These are phyloP conservation scores for Chelidonichthys spinosus DNA, from an alignment of 2,797 vertebrate genomes.

Conservation along the genomic window DNA sequence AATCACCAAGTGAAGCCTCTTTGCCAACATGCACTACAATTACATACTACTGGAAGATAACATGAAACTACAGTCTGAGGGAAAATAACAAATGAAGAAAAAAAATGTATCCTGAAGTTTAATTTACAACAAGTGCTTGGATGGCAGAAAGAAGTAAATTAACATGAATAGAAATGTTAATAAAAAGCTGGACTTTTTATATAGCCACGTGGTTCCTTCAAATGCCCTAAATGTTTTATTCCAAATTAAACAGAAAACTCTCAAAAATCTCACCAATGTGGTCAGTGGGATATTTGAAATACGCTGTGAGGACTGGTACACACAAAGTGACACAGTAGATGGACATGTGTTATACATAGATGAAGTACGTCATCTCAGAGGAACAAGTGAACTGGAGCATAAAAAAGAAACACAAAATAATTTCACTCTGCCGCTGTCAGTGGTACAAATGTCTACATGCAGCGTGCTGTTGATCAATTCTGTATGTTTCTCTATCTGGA, in stretches of 20 bases:
- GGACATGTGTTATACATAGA: background rate
- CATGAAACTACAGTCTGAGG: background rate
- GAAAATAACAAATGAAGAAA: background rate
- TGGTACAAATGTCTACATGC: background rate
- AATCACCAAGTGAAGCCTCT: background rate
- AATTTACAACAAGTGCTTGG: background rate
- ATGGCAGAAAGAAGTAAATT: background rate
- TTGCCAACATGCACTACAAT: slow-evolving; percentile 6
- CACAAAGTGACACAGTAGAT: background rate
- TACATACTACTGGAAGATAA: background rate
- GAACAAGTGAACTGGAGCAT: background rate
- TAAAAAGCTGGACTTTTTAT: background rate
- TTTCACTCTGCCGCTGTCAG: background rate
- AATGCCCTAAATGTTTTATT: background rate
- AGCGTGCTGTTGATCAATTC: background rate
- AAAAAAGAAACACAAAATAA: background rate
- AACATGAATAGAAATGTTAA: background rate
- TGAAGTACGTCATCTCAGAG: background rate
- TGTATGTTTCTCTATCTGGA: background rate
- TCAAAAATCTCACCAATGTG: background rate
- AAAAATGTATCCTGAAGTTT: background rate
- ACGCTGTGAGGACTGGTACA: background rate
- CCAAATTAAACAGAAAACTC: background rate
- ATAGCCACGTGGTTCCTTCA: background rate
- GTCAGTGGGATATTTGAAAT: background rate